These are phyloP conservation scores for Cataglyphis hispanica DNA, from an alignment of 1,140 invertebrate species.

Conservation along the genomic window DNA sequence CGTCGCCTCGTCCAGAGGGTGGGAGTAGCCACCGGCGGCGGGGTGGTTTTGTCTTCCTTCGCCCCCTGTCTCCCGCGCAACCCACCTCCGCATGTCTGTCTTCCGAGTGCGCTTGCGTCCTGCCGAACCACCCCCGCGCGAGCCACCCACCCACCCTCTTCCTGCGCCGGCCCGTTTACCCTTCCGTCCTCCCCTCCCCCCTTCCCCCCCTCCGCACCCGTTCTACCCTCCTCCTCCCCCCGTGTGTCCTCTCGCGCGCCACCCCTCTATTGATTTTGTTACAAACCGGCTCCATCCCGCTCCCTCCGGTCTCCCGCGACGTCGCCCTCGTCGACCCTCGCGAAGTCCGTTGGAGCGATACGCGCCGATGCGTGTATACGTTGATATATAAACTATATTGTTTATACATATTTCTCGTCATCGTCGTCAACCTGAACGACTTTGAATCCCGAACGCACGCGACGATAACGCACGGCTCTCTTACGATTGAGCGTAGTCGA, in stretches of 20 bases:
- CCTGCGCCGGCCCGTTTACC: conserved; percentile 57
- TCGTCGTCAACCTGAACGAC: conserved; percentile 52
- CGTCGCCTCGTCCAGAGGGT: conserved; percentile 83
- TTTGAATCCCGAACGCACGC: conserved; percentile 49
- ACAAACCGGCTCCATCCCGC: conserved; percentile 80
- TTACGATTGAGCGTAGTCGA: conserved; percentile 1
- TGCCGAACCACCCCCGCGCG: conserved; percentile 61
- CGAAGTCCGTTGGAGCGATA: conserved; percentile 77
- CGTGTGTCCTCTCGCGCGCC: conserved; percentile 83
- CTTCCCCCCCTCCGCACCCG: conserved; percentile 49
- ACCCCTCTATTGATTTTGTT: conserved; percentile 87
- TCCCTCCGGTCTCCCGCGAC: conserved; percentile 72
- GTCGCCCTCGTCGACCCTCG: conserved; percentile 69
- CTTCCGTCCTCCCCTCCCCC: conserved; percentile 28
- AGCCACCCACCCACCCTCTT: conserved; percentile 60
- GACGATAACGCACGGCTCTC: conserved; percentile 3
- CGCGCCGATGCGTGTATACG: conserved; percentile 80
- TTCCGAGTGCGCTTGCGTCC: conserved; percentile 71
- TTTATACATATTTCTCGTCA: conserved; percentile 60
- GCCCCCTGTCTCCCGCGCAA: conserved; percentile 66
- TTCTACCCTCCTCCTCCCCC: conserved; percentile 61
- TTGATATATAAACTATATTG: conserved; percentile 65
- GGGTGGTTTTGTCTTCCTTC: conserved; percentile 79
- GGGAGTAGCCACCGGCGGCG: conserved; percentile 76
- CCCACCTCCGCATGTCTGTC: conserved; percentile 24